Evolutionary conservation across 2,888 invertebrate genomes (phyloP).

Genomic region (Drosophila macrospina): DNA sequence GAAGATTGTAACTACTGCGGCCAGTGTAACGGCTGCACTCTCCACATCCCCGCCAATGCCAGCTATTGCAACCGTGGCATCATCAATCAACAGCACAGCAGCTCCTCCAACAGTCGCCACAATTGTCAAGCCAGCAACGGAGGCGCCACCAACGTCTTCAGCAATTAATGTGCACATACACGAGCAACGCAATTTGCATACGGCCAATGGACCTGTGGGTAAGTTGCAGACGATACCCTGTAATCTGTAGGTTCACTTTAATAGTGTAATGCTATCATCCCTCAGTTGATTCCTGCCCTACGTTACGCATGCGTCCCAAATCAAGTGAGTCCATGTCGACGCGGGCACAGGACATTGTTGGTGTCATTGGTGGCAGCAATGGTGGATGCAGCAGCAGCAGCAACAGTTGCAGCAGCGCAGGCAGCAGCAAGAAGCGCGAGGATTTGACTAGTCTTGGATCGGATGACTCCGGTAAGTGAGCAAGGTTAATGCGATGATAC

Average conservation of each 20-base stretch:
- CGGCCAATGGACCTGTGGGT: slow-evolving; percentile 60
- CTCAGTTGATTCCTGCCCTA: slow-evolving; percentile 74
- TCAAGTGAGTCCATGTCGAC: slow-evolving; percentile 65
- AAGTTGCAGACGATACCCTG: slow-evolving; percentile 18
- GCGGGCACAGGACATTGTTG: slow-evolving; percentile 51
- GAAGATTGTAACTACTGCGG: slow-evolving; percentile 84
- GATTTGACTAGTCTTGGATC: slow-evolving; percentile 87
- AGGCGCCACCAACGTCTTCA: slow-evolving; percentile 20
- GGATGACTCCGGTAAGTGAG: slow-evolving; percentile 86
- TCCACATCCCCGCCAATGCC: slow-evolving; percentile 76
- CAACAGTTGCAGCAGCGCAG: slow-evolving; percentile 62
- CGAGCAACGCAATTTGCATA: slow-evolving; percentile 36
- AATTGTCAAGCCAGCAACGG: too few species aligned
- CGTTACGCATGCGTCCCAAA: slow-evolving; percentile 76
- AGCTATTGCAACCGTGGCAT: slow-evolving; percentile 55
- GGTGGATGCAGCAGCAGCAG: slow-evolving; percentile 60
- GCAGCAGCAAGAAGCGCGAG: slow-evolving; percentile 84
- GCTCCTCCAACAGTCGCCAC: slow-evolving; percentile 20
- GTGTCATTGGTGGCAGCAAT: slow-evolving; percentile 37
- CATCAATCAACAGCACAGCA: slow-evolving; percentile 21
- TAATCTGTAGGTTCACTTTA: not conserved
- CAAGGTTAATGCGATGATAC: not conserved
- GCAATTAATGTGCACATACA: slow-evolving; percentile 36
- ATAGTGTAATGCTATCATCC: too few species aligned
- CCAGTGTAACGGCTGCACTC: slow-evolving; percentile 82